These are phyloP conservation scores for Emydoidea blandingii DNA, from an alignment of 2,797 vertebrate species.

Conservation along the genomic window DNA sequence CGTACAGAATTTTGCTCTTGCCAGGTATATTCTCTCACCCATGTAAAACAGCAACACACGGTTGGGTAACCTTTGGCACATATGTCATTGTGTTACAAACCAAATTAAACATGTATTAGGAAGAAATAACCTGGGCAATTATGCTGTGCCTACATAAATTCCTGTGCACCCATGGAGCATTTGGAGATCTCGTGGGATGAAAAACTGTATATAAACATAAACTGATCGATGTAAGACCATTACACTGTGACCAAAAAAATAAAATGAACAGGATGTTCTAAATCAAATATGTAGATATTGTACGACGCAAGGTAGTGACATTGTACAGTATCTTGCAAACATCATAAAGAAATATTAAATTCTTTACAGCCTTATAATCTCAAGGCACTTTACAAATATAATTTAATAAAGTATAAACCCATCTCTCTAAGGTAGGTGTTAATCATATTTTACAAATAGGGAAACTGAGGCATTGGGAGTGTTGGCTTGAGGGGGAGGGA, in stretches of 20 bases:
- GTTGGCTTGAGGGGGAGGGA: background rate
- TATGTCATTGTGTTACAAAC: background rate
- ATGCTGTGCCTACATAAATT: constrained; percentile 11
- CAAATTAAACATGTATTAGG: background rate
- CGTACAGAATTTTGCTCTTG: background rate
- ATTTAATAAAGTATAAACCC: background rate
- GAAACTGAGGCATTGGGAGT: background rate
- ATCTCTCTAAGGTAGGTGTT: background rate
- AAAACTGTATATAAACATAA: background rate
- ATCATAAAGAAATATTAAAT: background rate
- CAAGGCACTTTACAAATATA: background rate
- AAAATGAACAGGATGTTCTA: background rate
- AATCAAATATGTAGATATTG: background rate
- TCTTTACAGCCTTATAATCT: background rate
- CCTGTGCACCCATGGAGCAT: background rate
- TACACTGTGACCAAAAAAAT: background rate
- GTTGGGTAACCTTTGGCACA: background rate
- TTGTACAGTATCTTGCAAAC: background rate
- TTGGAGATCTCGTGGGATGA: background rate
- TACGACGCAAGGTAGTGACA: background rate
- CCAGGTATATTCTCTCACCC: background rate
- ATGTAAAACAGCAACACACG: background rate
- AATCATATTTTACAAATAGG: background rate
- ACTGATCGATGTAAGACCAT: background rate
- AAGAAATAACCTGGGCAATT: background rate